Evolutionary conservation across 2,888 invertebrate species (phyloP).

Genomic region (Drosophila peninsularis): DNA sequence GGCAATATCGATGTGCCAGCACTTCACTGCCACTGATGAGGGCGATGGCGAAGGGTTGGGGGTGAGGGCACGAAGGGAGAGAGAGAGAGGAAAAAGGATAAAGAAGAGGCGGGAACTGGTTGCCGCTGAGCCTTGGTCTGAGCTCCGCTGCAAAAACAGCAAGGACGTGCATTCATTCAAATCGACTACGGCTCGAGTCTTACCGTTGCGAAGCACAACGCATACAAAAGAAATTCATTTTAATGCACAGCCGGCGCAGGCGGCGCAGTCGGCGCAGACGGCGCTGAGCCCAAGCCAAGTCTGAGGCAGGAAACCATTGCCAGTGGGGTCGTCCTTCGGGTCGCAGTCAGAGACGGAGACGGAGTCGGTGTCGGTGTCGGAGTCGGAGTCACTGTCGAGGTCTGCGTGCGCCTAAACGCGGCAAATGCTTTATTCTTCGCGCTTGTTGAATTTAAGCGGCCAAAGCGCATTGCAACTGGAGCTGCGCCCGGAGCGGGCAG

Average conservation of each 20-base stretch:
- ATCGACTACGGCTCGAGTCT: slow-evolving; percentile 60
- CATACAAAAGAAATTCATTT: slow-evolving; percentile 76
- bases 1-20: slow-evolving; percentile 56
- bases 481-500: background rate
- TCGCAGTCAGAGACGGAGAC: background rate
- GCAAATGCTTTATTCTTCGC: slow-evolving; percentile 56
- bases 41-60: slow-evolving; percentile 10
- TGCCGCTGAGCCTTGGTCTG: slow-evolving; percentile 31
- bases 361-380: slow-evolving; percentile 5
- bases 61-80: too few relatives aligned
- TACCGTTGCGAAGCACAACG: slow-evolving; percentile 43
- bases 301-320: slow-evolving; percentile 66
- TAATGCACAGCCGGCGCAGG: slow-evolving; percentile 56
- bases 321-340: slow-evolving; percentile 19
- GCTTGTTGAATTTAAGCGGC: slow-evolving; percentile 67
- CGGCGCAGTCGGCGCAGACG: background rate
- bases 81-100: too few relatives aligned
- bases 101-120: background rate
- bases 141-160: slow-evolving; percentile 42
- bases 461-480: slow-evolving; percentile 58
- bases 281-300: slow-evolving; percentile 3
- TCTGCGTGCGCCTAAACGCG: slow-evolving; percentile 76
- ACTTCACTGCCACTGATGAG: slow-evolving; percentile 43
- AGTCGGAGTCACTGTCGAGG: slow-evolving; percentile 28
- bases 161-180: slow-evolving; percentile 78